These are phyloP conservation scores for Peromyscus melanophrys DNA, from an alignment of 2,797 vertebrate species.

Conservation along the genomic window DNA sequence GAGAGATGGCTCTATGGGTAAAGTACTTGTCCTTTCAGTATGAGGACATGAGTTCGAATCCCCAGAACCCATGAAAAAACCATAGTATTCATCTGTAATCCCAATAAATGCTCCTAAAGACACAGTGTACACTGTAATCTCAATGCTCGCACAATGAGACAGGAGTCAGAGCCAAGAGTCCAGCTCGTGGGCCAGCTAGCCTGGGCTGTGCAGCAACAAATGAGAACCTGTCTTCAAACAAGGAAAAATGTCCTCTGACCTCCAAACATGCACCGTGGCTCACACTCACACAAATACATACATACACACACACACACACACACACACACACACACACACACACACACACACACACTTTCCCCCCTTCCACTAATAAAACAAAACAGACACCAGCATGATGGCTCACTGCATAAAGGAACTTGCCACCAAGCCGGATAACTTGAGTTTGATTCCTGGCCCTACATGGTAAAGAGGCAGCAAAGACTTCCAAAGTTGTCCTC, in stretches of 20 bases:
- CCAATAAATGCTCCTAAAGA: too few species aligned
- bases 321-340: accelerated
- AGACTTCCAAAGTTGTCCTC: background rate
- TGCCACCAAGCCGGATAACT: background rate
- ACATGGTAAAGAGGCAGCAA: background rate
- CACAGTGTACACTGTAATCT: too few species aligned
- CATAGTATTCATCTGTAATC: background rate
- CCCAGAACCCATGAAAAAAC: background rate
- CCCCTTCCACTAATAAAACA: background rate
- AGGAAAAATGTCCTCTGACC: background rate
- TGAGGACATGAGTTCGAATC: background rate
- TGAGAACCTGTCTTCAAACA: background rate
- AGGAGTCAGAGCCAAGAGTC: too few species aligned
- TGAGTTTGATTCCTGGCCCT: background rate
- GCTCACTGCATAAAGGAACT: background rate
- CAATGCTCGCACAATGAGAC: background rate
- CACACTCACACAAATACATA: accelerated
- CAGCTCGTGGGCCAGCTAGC: background rate
- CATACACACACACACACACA: too few species aligned
- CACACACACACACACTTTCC: background rate
- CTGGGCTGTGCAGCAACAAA: background rate
- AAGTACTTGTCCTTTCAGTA: background rate
- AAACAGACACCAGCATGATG: background rate
- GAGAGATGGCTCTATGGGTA: background rate
- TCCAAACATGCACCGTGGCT: background rate